Conservation (phyloP, 2,888 invertebrate genomes). For the Phoenoteleia sp. region DNA sequence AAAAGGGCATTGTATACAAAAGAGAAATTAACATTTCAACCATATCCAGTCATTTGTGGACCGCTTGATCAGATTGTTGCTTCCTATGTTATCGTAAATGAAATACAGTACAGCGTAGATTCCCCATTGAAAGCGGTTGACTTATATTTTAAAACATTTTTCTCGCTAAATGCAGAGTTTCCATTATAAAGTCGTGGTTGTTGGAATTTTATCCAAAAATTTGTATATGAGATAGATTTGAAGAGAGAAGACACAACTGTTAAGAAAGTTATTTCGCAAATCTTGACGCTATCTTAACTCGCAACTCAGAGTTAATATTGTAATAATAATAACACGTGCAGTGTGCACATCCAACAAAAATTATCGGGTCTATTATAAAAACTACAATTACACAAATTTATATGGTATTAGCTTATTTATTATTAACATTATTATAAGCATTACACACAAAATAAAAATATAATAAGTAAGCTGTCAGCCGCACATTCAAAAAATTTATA, state of each 20-base stretch:
- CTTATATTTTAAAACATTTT: conserved; percentile 19
- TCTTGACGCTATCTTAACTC: too few species aligned
- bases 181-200: conserved; percentile 6
- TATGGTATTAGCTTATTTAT: too few species aligned
- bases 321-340: too few species aligned
- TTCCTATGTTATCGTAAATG: conserved; percentile 27
- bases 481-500: too few species aligned
- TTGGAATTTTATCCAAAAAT: conserved; percentile 37
- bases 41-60: conserved; percentile 37
- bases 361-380: too few species aligned
- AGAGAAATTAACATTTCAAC: conserved; percentile 28
- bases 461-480: too few species aligned
- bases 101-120: conserved; percentile 1
- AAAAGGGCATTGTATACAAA: conserved; percentile 18
- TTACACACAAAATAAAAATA: too few species aligned
- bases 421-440: too few species aligned
- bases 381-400: too few species aligned
- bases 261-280: conserved; percentile 23
- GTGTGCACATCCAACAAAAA: too few species aligned
- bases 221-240: conserved; percentile 4
- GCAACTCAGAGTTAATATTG: too few species aligned
- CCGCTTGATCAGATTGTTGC: background rate
- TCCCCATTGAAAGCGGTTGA: conserved; percentile 29
- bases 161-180: conserved; percentile 22
- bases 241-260: conserved; percentile 8